Evolutionary conservation across 2,113 vertebrate species (phyloP).

Genomic region (Nothobranchius kuhntae): DNA sequence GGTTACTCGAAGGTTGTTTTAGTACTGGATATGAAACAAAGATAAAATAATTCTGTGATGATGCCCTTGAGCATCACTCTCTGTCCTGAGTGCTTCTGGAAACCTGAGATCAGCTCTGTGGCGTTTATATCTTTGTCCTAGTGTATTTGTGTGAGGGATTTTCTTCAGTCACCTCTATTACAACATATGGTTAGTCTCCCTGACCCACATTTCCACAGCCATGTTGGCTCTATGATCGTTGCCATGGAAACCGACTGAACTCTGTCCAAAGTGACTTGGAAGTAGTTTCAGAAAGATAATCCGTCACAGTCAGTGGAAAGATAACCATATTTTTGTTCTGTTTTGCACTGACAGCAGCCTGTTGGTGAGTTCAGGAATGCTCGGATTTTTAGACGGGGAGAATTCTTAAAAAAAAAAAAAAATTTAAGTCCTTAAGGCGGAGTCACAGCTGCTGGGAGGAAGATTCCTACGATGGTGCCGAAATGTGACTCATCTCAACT

Average conservation of each 20-base stretch:
- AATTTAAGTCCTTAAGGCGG: too few relatives aligned
- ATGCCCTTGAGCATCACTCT: slow-evolving; percentile 8
- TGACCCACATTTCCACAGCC: slow-evolving; percentile 59
- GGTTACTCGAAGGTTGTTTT: background rate
- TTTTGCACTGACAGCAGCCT: background rate
- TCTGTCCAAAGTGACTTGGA: slow-evolving; percentile 12
- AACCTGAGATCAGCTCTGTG: slow-evolving; percentile 26
- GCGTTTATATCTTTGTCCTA: background rate
- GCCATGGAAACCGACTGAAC: slow-evolving; percentile 38
- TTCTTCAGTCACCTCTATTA: slow-evolving; percentile 19
- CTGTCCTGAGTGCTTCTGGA: slow-evolving; percentile 31
- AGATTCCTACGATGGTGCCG: slow-evolving; percentile 35
- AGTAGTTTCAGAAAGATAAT: slow-evolving; percentile 27
- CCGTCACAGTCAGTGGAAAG: background rate
- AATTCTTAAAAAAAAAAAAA: too few relatives aligned
- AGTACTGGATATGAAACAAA: slow-evolving; percentile 17
- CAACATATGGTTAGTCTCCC: slow-evolving; percentile 53
- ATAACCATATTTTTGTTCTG: background rate
- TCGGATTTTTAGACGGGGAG: background rate
- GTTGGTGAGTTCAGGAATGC: background rate
- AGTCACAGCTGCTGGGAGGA: slow-evolving; percentile 31
- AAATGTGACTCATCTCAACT: slow-evolving; percentile 59
- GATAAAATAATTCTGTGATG: slow-evolving; percentile 1
- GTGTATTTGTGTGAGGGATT: slow-evolving; percentile 8
- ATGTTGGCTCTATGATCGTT: slow-evolving; percentile 31